Evolutionary conservation across 1,140 invertebrate species (phyloP), one percentile per base, ranked within the genome.

Genomic region (Sweltsa coloradensis): DNA sequence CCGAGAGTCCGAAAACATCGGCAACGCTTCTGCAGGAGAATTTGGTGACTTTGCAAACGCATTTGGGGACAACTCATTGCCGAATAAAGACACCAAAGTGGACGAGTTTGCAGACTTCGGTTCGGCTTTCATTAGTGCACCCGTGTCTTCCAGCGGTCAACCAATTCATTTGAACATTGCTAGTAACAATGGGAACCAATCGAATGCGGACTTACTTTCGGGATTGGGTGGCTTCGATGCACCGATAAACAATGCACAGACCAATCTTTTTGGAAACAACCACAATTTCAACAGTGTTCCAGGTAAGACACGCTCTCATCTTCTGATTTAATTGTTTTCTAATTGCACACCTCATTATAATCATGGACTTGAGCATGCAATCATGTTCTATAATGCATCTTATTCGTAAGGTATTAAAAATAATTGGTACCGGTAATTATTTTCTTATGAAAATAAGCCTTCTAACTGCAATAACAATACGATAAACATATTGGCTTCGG

Each of bases 1-100:
- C 3, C 61, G 69, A 61, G 54, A 54, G 60, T 45, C 58, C 62
- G 69, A 64, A 44, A 55, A 52, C 34, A 57, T 61, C 19, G 19
- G 50, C 4, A 50, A 54, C 13, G 25, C 59, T 7, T 54, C 66
- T 16, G 47, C 57, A 25, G 60, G 68, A 34, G 83, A 87, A 37
- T 89, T 90, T 65, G 85, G 85, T 1, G 85, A 90, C 63, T 93
- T 92, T 64, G 69, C 78, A 16, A 73, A 76, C 47, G 86, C 82
- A 6, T 86, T 86, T 60, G 67, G 66, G 2, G 59, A 55, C 26
- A 18, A 55, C 34, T 45, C 55, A 21, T 27, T 61, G 23, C 39
- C 50, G 16, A 48, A 43, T 5, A 56, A 57, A 23, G 26, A 55
- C 27, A 52, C 29, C 34, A 68, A 62, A 47, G 52, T 53, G 48